Conservation (phyloP, 92 coral and sea anemone genomes). For the Pocillopora grandis region DNA sequence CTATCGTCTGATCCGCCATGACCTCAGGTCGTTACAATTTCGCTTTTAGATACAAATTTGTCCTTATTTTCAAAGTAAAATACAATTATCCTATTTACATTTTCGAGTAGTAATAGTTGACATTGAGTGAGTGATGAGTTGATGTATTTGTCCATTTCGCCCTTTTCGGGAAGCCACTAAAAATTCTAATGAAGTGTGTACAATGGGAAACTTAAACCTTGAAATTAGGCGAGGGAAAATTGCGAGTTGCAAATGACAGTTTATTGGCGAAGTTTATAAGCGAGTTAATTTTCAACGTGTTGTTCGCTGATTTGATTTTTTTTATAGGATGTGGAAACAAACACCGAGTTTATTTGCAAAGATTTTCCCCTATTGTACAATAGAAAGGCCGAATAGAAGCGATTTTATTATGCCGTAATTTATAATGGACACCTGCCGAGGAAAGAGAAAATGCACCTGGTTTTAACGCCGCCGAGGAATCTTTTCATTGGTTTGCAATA, state of each 20-base stretch:
- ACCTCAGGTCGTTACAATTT: no score
- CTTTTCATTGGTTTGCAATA: slow-evolving; percentile 59
- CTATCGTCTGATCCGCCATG: background rate
- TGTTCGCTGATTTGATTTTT: slow-evolving; percentile 8
- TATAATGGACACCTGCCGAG: slow-evolving; percentile 28
- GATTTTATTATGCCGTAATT: slow-evolving; percentile 30
- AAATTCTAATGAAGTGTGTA: slow-evolving; percentile 7
- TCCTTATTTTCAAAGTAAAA: background rate
- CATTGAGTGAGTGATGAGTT: background rate
- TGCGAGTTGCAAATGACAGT: slow-evolving; percentile 23
- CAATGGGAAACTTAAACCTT: slow-evolving; percentile 14
- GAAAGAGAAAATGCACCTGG: slow-evolving; percentile 20
- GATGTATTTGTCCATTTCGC: slow-evolving; percentile 27
- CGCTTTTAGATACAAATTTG: background rate
- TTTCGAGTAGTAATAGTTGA: background rate
- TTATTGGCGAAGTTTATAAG: slow-evolving; percentile 29
- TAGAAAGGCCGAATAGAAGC: slow-evolving; percentile 10
- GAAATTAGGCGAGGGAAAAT: slow-evolving; percentile 21
- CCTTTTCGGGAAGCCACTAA: slow-evolving; percentile 22
- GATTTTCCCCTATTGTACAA: slow-evolving; percentile 15
- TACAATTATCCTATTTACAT: slow-evolving; percentile 3
- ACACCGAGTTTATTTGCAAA: slow-evolving; percentile 20
- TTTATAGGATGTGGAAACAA: slow-evolving; percentile 23
- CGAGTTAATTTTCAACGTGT: slow-evolving; percentile 38
- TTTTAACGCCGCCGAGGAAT: slow-evolving; percentile 1